Evolutionary conservation across 2,113 vertebrate genomes (phyloP).

Genomic region (Anser cygnoides): DNA sequence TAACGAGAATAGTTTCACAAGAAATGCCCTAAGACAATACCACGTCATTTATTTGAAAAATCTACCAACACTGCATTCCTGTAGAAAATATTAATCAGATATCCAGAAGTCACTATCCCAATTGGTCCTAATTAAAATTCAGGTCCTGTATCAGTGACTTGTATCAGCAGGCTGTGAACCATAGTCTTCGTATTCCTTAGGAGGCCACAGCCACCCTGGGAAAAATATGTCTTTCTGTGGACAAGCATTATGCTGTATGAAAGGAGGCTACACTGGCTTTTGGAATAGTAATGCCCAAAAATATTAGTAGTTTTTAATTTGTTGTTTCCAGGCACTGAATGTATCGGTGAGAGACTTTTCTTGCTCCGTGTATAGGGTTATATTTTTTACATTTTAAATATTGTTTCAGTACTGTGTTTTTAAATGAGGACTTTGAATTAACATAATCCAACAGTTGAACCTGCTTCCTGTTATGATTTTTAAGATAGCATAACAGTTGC

Average conservation of each 20-base stretch:
- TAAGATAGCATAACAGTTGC: slow-evolving; percentile 18
- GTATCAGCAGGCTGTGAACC: neutral
- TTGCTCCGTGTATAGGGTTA: neutral
- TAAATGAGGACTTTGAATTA: slow-evolving; percentile 19
- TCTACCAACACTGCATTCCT: neutral
- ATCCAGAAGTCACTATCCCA: neutral
- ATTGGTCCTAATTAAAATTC: neutral
- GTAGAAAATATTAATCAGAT: neutral
- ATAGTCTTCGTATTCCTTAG: neutral
- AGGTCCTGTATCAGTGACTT: neutral
- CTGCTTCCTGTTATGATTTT: slow-evolving; percentile 16
- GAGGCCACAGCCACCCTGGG: neutral
- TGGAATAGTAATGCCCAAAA: neutral
- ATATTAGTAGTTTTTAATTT: neutral
- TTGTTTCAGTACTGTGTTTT: neutral
- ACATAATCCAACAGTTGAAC: slow-evolving; percentile 28
- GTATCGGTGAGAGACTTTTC: neutral
- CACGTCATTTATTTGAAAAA: neutral
- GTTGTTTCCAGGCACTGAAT: neutral
- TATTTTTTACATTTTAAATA: neutral
- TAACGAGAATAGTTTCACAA: slow-evolving; percentile 24
- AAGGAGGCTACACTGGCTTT: neutral
- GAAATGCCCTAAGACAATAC: slow-evolving; percentile 24
- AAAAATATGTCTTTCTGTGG: neutral
- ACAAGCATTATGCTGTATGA: neutral